These are phyloP conservation scores for Gambusia yucatana DNA, from an alignment of 2,797 vertebrate species.

Conservation along the genomic window DNA sequence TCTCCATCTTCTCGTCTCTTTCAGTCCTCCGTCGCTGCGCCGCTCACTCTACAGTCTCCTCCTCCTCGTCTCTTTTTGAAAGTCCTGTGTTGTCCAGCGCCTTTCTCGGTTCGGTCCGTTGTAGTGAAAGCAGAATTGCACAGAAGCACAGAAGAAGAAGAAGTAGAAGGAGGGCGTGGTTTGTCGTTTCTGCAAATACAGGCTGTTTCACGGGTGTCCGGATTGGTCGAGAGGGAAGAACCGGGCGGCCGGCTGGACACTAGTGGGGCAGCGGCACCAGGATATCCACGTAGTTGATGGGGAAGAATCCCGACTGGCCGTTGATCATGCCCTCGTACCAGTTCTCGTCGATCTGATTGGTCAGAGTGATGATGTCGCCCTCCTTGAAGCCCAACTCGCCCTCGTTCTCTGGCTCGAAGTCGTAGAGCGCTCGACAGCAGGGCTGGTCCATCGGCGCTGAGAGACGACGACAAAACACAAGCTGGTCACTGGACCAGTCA, in stretches of 20 bases:
- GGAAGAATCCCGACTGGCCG: constrained; percentile 94
- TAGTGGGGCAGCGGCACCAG: constrained; percentile 95
- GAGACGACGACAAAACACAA: neutral
- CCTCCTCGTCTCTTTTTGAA: constrained; percentile 5
- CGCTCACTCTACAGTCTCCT: neutral
- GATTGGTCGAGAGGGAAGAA: constrained; percentile 34
- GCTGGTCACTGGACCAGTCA: neutral
- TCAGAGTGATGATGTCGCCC: constrained; percentile 94
- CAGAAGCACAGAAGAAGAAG: constrained; percentile 74
- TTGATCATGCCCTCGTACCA: constrained; percentile 95
- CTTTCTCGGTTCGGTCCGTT: constrained; percentile 33
- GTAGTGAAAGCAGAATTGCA: constrained; percentile 70
- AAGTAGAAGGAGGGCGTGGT: constrained; percentile 56
- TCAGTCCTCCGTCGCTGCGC: constrained; percentile 23
- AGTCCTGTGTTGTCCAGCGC: constrained; percentile 19
- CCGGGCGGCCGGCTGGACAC: constrained; percentile 47
- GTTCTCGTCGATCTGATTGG: constrained; percentile 97
- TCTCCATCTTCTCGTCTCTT: constrained; percentile 18
- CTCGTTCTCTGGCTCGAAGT: constrained; percentile 95
- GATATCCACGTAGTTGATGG: constrained; percentile 96
- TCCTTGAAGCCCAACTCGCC: constrained; percentile 97
- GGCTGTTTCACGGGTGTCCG: constrained; percentile 51
- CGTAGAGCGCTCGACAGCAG: constrained; percentile 92
- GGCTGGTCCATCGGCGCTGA: constrained; percentile 85
- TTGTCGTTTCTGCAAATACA: constrained; percentile 60